Evolutionary conservation across 2,888 invertebrate genomes (phyloP), one percentile per base, ranked within the genome.

Genomic region (Antheraea assamensis): DNA sequence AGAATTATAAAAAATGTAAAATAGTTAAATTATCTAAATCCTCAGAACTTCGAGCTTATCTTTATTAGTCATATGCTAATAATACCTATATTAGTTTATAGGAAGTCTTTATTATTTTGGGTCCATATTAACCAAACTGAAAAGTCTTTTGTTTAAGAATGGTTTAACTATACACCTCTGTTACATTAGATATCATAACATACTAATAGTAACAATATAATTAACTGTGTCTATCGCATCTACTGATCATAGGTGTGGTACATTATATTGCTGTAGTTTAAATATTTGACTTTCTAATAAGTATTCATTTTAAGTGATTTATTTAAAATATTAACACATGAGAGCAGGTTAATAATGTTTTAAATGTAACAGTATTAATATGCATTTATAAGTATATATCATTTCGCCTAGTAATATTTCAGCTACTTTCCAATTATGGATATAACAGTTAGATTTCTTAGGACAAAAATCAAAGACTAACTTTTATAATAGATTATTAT

Each of bases 1-100:
- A 68, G 68, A 68, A 61, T 70, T 52, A 72, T 58, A 30, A 27
- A 64, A 58, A 64, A 64, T 64, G 2, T 13, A 58, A 13, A 24
- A 3, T 10, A 58, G 3, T 13, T 58, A 42, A 42, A 42, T 42
- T 52, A 52, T 52, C 17, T 19, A 52, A 52, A 42, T n/a, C 42
- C 13, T 42, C 42, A 7, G 42, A 42, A 42, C 42, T 42, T 52
- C 19, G 19, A 21, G 7, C 52, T 21, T 21, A 52, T 52, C 3
- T 52, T 52, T 52, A 52, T 52, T 52, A 52, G 7, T 21, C 7
- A 7, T 52, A 52, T 52, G 19, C 1, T 52, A 19, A 52, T 52
- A n/a, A 19, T 7, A 5, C 21, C 4, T 52, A 21, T 4, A 52
- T 52, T 3, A 52, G 7, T 52, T 52, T 21, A 52, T 52, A 52